Evolutionary conservation across 2,888 invertebrate species (phyloP).

Genomic region (Drosophila peninsularis): DNA sequence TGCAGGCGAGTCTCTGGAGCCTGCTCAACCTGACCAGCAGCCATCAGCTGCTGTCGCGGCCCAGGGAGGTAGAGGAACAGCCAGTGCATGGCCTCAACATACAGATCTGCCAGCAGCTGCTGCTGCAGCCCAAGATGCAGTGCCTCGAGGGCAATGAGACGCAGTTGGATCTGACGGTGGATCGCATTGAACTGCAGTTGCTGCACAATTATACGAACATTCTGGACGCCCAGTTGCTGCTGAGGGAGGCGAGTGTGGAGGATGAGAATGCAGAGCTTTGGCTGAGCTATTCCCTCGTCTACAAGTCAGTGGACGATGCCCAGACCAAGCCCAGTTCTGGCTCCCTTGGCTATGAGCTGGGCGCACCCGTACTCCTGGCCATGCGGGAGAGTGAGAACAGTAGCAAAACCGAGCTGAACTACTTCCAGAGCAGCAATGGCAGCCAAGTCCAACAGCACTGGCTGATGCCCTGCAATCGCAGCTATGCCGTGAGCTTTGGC

Average conservation of each 20-base stretch:
- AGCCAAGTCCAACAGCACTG: slow-evolving; percentile 30
- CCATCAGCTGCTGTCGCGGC: slow-evolving; percentile 57
- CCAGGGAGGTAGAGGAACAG: slow-evolving; percentile 50
- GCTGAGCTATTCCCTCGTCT: slow-evolving; percentile 69
- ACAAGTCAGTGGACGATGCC: slow-evolving; percentile 31
- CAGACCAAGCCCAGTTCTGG: slow-evolving; percentile 65
- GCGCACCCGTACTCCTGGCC: slow-evolving; percentile 76
- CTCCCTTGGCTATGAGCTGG: slow-evolving; percentile 79
- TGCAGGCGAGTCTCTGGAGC: slow-evolving; percentile 48
- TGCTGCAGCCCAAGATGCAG: not conserved
- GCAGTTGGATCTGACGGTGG: slow-evolving; percentile 36
- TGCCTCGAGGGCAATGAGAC: slow-evolving; percentile 52
- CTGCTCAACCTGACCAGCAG: slow-evolving; percentile 55
- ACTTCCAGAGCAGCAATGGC: slow-evolving; percentile 60
- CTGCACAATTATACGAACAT: slow-evolving; percentile 69
- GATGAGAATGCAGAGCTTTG: slow-evolving; percentile 54
- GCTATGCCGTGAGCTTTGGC: slow-evolving; percentile 71
- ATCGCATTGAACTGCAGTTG: slow-evolving; percentile 52
- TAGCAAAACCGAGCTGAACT: slow-evolving; percentile 69
- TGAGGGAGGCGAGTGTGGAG: slow-evolving; percentile 19
- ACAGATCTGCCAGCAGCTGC: slow-evolving; percentile 45
- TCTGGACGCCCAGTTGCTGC: slow-evolving; percentile 34
- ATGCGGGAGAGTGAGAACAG: slow-evolving; percentile 62
- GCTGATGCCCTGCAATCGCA: slow-evolving; percentile 44
- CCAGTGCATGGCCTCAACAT: slow-evolving; percentile 32